A percentile compares a stretch with the other conserved stretches of the same genome.
Conservation (phyloP, 1,140 invertebrate genomes). For the Drosophila truncata region DNA sequence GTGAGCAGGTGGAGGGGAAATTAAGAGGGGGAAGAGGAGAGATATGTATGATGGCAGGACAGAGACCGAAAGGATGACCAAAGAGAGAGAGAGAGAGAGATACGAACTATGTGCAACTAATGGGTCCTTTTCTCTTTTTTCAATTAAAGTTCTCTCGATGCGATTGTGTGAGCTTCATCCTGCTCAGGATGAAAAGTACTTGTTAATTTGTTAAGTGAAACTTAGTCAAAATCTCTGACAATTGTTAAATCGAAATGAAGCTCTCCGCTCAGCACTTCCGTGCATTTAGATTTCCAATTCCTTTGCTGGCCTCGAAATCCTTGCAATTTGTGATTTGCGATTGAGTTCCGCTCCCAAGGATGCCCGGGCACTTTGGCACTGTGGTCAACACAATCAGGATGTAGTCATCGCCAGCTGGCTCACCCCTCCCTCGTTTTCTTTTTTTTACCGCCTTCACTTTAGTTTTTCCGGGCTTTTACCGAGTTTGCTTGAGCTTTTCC, state of each 20-base stretch:
- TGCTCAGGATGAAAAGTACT: background rate
- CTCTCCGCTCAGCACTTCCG: constrained; percentile 17
- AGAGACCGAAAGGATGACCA: constrained; percentile 2
- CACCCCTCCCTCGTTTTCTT: no score
- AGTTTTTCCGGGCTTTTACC: background rate
- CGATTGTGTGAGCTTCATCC: background rate
- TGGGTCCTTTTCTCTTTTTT: constrained; percentile 2
- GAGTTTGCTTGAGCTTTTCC: background rate
- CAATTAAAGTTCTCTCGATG: constrained; percentile 3
- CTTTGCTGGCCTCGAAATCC: background rate
- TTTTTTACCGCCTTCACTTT: no score
- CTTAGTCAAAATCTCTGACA: background rate
- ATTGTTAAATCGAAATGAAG: constrained; percentile 15
- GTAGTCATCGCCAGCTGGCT: constrained; percentile 59
- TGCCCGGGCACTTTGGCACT: constrained; percentile 41
- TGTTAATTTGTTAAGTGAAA: background rate
- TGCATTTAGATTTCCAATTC: constrained; percentile 19
- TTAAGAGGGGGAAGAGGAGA: background rate
- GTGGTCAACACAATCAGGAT: constrained; percentile 62
- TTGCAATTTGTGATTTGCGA: constrained; percentile 42
- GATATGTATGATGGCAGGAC: background rate
- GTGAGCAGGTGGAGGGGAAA: constrained; percentile 16
- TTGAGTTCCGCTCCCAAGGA: constrained; percentile 39
- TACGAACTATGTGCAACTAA: background rate
- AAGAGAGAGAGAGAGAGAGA: background rate